These are phyloP conservation scores for Cremastobaeus sp. DNA, from an alignment of 2,888 invertebrate species.

Conservation along the genomic window DNA sequence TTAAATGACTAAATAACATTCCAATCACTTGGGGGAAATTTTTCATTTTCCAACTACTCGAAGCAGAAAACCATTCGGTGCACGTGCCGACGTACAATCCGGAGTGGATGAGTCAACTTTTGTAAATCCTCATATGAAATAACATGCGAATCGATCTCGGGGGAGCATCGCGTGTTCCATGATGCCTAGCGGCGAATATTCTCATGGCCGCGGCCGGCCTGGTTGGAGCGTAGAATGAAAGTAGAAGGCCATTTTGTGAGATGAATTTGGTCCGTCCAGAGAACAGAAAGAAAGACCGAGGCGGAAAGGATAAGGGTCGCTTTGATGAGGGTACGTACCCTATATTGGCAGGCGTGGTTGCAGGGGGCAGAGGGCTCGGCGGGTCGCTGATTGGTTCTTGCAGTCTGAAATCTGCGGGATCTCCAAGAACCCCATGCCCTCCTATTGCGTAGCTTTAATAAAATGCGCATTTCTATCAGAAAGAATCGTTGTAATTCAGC, in stretches of 20 bases:
- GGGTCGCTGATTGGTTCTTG: constrained; percentile 76
- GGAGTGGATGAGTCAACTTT: constrained; percentile 55
- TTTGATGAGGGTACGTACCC: constrained; percentile 75
- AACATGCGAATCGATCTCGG: constrained; percentile 62
- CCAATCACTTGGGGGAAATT: constrained; percentile 34
- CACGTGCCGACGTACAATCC: constrained; percentile 46
- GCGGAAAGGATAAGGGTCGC: constrained; percentile 70
- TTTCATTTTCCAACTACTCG: background rate
- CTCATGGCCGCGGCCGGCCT: constrained; percentile 30
- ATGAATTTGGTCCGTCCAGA: constrained; percentile 70
- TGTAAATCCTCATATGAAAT: constrained; percentile 54
- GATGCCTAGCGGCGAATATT: constrained; percentile 30
- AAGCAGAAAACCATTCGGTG: constrained; percentile 19
- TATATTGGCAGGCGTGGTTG: constrained; percentile 79
- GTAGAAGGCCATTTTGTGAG: constrained; percentile 75
- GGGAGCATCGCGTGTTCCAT: constrained; percentile 50
- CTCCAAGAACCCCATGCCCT: constrained; percentile 64
- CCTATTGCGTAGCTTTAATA: constrained; percentile 70
- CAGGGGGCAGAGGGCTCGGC: constrained; percentile 72
- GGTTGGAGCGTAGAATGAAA: constrained; percentile 38
- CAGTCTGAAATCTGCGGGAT: constrained; percentile 63
- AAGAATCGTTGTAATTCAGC: constrained; percentile 64
- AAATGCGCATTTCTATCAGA: constrained; percentile 75
- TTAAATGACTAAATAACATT: constrained; percentile 23
- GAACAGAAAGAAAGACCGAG: constrained; percentile 60